phyloP scores from a whole-genome alignment of 2,113 vertebrate species.

The Psilopsiagon aymara region DNA sequence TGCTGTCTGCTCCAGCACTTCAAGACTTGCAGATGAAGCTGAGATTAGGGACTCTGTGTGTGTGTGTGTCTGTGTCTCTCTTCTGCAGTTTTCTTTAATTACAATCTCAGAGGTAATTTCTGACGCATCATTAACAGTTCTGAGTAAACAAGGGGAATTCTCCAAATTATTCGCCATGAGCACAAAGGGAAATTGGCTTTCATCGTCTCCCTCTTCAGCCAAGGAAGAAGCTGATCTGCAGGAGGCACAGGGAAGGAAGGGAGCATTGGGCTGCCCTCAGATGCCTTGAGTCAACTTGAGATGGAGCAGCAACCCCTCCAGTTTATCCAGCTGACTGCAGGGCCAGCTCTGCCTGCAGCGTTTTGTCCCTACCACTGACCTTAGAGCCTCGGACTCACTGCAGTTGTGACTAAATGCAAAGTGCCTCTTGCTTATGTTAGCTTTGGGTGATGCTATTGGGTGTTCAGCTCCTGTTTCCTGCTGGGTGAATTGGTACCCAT shows the following conservation, averaged over 20 bases:
- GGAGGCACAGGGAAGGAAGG: background rate
- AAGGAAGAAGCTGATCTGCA: slow-evolving; percentile 1
- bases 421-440: background rate
- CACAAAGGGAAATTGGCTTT: slow-evolving; percentile 69
- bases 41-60: background rate
- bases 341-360: background rate
- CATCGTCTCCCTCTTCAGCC: slow-evolving; percentile 35
- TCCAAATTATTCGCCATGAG: slow-evolving; percentile 68
- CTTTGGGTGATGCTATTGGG: background rate
- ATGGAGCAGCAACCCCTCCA: background rate
- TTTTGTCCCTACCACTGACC: background rate
- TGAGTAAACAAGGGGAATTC: slow-evolving; percentile 75
- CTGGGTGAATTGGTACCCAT: rapidly evolving
- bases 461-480: background rate
- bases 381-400: background rate
- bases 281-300: background rate
- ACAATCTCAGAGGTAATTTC: slow-evolving; percentile 73
- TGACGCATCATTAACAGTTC: slow-evolving; percentile 74
- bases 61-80: background rate
- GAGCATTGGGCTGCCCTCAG: background rate
- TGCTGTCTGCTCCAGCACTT: background rate
- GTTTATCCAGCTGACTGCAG: background rate
- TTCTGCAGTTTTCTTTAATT: slow-evolving; percentile 68
- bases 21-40: background rate
- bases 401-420: background rate